Conservation (phyloP, 2,888 invertebrate species). For the Cephonodes hylas region DNA sequence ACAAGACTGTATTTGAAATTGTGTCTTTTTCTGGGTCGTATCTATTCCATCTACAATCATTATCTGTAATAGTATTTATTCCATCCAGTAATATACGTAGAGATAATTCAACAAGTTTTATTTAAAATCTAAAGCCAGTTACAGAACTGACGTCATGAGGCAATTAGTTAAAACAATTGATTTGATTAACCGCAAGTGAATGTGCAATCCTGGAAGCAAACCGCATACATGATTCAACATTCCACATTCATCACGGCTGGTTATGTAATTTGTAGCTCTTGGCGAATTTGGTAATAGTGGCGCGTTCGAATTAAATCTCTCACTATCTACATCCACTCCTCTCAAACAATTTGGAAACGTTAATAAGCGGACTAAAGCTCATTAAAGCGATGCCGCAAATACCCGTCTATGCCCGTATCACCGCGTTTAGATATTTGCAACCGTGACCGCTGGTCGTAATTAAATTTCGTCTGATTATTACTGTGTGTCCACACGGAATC, state of each 20-base stretch:
- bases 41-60: no score
- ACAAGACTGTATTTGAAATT: no score
- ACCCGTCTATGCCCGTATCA: conserved; percentile 23
- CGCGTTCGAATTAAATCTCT: background rate
- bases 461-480: conserved; percentile 54
- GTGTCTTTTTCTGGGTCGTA: no score
- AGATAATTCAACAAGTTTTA: no score
- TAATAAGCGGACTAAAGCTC: conserved; percentile 33
- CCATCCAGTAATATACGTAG: no score
- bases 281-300: background rate
- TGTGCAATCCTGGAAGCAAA: background rate
- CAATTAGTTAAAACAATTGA: background rate
- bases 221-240: background rate
- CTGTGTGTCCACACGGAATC: conserved; percentile 41
- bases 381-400: conserved; percentile 33
- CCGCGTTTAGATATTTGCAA: conserved; percentile 42
- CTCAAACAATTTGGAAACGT: conserved; percentile 23
- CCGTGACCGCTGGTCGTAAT: conserved; percentile 47
- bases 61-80: no score
- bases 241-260: background rate
- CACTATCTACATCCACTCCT: background rate
- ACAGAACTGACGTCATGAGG: background rate
- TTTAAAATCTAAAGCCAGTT: no score
- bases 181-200: background rate
- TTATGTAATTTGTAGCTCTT: conserved; percentile 2